Percentiles rank a stretch among this genome's conserved stretches.
Conservation (phyloP, 2,113 vertebrate genomes). For the Boleophthalmus pectinirostris region DNA sequence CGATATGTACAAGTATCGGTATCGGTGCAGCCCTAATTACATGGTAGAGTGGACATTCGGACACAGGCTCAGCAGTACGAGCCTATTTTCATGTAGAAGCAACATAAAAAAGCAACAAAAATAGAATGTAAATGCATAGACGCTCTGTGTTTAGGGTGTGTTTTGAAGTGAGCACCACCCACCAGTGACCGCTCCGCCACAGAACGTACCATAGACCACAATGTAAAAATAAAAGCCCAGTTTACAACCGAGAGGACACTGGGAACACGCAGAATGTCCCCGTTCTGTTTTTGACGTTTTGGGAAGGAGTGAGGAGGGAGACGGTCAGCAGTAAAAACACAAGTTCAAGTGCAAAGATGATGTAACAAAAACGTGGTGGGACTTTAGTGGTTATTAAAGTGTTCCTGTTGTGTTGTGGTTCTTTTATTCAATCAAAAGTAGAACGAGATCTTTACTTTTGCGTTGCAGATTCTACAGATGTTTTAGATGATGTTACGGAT, state of each 20-base stretch:
- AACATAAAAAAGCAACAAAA: background rate
- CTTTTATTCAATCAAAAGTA: background rate
- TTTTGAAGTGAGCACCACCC: background rate
- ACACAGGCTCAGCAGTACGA: too few species aligned
- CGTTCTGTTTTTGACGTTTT: background rate
- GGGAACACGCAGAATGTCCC: background rate
- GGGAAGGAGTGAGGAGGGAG: background rate
- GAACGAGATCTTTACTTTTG: too few species aligned
- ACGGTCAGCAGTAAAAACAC: background rate
- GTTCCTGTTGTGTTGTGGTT: background rate
- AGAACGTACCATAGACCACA: background rate
- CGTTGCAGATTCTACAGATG: too few species aligned
- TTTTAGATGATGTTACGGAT: too few species aligned
- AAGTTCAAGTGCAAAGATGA: background rate
- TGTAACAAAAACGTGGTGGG: background rate
- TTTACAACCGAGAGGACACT: background rate
- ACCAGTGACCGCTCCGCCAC: background rate
- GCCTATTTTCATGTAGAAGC: too few species aligned
- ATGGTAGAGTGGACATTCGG: too few species aligned
- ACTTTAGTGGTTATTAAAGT: background rate
- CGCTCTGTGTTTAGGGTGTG: background rate
- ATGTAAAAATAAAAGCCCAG: background rate
- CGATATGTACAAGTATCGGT: too few species aligned
- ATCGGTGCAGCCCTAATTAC: too few species aligned
- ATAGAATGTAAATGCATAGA: background rate